These are phyloP conservation scores for Zaprionus ornatus DNA, from an alignment of 1,140 invertebrate species.

Conservation along the genomic window DNA sequence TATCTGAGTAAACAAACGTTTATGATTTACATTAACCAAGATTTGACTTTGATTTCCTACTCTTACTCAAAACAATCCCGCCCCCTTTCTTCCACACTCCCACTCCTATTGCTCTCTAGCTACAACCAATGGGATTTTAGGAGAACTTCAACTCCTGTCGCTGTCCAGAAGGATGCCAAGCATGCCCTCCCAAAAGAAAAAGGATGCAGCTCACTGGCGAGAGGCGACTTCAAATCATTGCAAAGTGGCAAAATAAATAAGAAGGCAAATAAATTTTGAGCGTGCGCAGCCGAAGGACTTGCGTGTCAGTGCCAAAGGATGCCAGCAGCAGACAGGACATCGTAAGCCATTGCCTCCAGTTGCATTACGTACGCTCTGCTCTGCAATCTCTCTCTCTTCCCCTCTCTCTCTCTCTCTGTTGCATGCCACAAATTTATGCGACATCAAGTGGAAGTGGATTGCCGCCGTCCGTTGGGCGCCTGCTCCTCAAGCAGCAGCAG, in stretches of 20 bases:
- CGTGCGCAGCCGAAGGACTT: conserved; percentile 23
- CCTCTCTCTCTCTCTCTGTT: conserved; percentile 13
- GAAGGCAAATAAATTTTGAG: conserved; percentile 70
- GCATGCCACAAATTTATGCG: conserved; percentile 58
- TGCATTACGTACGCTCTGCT: conserved; percentile 28
- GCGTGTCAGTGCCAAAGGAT: conserved; percentile 16
- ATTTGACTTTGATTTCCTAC: not conserved
- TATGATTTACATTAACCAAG: not conserved
- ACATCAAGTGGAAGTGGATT: conserved; percentile 51
- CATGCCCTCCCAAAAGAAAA: not conserved
- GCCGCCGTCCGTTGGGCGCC: conserved; percentile 28
- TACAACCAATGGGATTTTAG: not conserved
- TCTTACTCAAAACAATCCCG: not conserved
- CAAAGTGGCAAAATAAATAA: conserved; percentile 71
- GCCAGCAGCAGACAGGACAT: conserved; percentile 45
- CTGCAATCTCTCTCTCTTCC: conserved; percentile 16
- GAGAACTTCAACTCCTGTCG: conserved; percentile 5
- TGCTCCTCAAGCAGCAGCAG: conserved; percentile 5
- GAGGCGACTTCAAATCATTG: conserved; percentile 56
- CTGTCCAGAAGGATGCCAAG: conserved; percentile 12
- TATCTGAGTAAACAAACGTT: not conserved
- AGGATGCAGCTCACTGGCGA: not conserved
- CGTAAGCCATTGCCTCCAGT: conserved; percentile 50
- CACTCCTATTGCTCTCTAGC: not conserved
- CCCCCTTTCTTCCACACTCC: not conserved